Percentiles rank a stretch among this genome's conserved stretches.
These are phyloP conservation scores for Dinomys branickii DNA, from an alignment of 2,113 vertebrate genomes.

Conservation along the genomic window DNA sequence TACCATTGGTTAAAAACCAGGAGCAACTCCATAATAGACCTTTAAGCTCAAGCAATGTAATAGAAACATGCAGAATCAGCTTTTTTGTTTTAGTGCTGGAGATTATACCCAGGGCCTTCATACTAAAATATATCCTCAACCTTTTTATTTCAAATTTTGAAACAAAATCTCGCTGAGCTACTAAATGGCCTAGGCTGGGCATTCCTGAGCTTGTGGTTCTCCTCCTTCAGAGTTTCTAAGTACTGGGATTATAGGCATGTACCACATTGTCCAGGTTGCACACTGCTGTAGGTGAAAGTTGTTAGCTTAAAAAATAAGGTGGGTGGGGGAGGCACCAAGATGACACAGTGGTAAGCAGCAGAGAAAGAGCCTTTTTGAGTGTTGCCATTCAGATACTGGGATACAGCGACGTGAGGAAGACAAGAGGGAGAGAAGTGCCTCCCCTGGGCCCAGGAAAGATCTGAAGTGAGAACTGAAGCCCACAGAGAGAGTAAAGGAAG, in stretches of 20 bases:
- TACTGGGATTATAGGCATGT: not conserved
- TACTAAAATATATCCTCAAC: not conserved
- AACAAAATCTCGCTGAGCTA: not conserved
- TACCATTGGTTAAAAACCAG: not conserved
- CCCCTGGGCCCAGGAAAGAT: no score
- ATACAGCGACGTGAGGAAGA: no score
- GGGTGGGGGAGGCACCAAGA: no score
- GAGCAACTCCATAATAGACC: not conserved
- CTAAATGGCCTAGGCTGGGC: not conserved
- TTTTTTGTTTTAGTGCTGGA: not conserved
- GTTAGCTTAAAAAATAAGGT: constrained; percentile 34
- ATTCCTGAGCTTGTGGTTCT: not conserved
- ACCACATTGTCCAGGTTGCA: not conserved
- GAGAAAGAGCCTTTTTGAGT: no score
- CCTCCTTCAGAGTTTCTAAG: not conserved
- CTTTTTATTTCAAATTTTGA: not conserved
- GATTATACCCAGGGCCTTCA: not conserved
- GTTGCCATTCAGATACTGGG: no score
- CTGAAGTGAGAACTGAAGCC: no score
- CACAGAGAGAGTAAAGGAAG: no score
- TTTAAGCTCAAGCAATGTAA: not conserved
- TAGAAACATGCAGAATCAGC: not conserved
- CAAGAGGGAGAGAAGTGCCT: no score
- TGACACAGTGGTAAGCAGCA: no score
- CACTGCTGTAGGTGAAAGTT: not conserved